phyloP scores from a whole-genome alignment of 2,797 vertebrate species.

The Sylvia borin region DNA sequence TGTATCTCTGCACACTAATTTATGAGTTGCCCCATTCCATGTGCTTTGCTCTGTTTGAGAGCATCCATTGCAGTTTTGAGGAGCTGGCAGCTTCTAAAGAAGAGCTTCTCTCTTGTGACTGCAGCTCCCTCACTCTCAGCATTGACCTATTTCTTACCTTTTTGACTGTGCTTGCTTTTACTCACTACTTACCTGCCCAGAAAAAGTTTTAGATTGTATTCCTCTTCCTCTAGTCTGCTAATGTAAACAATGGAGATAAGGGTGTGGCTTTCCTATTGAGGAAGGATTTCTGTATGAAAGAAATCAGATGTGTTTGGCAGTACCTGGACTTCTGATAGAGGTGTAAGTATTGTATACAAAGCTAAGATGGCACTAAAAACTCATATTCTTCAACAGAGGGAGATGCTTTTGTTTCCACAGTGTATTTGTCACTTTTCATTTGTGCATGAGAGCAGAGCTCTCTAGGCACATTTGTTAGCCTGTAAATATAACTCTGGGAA shows the following conservation, averaged over 20 bases:
- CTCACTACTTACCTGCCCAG: not conserved
- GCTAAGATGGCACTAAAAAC: not conserved
- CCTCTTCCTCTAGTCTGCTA: not conserved
- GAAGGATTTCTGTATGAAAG: not conserved
- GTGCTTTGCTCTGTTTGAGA: not conserved
- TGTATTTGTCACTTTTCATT: not conserved
- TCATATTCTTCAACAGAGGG: not conserved
- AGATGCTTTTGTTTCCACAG: not conserved
- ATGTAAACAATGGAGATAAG: not conserved
- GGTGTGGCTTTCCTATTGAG: not conserved
- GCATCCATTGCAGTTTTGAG: not conserved
- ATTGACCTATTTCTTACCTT: not conserved
- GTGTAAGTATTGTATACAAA: not conserved
- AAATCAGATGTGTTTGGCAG: not conserved
- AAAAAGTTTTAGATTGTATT: not conserved
- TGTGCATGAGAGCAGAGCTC: not conserved
- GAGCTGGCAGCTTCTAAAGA: not conserved
- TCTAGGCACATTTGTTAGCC: not conserved
- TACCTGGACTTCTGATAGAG: not conserved
- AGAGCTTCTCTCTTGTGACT: not conserved
- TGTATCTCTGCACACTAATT: not conserved
- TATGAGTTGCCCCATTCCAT: not conserved
- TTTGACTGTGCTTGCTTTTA: not conserved
- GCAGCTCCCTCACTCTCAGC: rapidly evolving
- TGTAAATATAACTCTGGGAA: not conserved